These are phyloP conservation scores for Falco novaeseelandiae DNA, from an alignment of 2,797 vertebrate species.

Conservation along the genomic window DNA sequence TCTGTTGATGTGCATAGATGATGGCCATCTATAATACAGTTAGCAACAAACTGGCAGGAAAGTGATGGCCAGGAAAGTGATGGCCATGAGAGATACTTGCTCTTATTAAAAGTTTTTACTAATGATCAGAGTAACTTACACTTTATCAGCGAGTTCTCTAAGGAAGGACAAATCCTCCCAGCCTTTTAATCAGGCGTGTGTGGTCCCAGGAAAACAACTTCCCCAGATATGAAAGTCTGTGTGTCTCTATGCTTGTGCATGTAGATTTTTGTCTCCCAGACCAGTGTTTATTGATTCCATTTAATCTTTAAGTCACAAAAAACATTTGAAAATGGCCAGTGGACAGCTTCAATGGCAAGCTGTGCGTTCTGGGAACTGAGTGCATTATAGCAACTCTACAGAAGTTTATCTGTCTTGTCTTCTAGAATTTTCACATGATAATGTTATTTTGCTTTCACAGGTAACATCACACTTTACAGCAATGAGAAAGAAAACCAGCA, in stretches of 20 bases:
- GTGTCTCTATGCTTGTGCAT: neutral
- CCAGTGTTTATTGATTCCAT: neutral
- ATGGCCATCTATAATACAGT: neutral
- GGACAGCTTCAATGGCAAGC: neutral
- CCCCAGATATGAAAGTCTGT: neutral
- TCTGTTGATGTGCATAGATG: neutral
- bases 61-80: slow-evolving; percentile 23
- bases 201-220: neutral
- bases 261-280: neutral
- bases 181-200: neutral
- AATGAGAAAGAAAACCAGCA: neutral
- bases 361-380: neutral
- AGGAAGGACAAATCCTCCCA: neutral
- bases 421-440: neutral
- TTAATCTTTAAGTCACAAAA: neutral
- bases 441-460: neutral
- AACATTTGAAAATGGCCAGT: neutral
- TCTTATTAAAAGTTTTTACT: neutral
- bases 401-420: neutral
- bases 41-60: neutral
- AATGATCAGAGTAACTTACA: neutral
- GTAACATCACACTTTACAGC: neutral
- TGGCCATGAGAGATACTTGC: neutral
- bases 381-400: neutral
- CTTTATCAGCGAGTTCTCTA: slow-evolving; percentile 8